Percentiles rank a stretch among this genome's conserved stretches.
phyloP scores from a whole-genome alignment of 1,140 invertebrate genomes.

The Bradysia coprophila region DNA sequence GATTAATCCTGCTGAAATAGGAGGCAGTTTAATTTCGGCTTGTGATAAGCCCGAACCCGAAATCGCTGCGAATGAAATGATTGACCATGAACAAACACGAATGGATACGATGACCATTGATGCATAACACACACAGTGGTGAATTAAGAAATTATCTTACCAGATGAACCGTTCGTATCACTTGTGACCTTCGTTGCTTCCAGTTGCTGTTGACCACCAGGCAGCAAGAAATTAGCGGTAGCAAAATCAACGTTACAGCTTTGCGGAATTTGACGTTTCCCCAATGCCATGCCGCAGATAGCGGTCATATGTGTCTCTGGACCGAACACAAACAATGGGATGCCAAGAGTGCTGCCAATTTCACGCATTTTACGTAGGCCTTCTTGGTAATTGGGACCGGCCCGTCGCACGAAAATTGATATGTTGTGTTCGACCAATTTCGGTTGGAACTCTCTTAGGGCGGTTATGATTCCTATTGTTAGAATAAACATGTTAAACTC shows the following conservation, averaged over 20 bases:
- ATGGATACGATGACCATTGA: background rate
- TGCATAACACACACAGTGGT: background rate
- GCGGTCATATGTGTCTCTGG: slow-evolving; percentile 99
- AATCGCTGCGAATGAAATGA: background rate
- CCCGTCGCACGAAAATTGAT: slow-evolving; percentile 88
- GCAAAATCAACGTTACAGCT: slow-evolving; percentile 25
- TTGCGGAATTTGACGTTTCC: slow-evolving; percentile 71
- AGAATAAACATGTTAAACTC: background rate
- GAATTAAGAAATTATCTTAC: background rate
- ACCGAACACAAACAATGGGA: slow-evolving; percentile 92
- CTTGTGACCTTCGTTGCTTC: background rate
- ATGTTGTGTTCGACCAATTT: slow-evolving; percentile 82
- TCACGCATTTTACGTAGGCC: slow-evolving; percentile 79
- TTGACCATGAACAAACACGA: background rate
- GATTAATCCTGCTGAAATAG: slow-evolving; percentile 18
- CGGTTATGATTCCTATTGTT: slow-evolving; percentile 71
- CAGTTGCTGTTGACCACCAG: slow-evolving; percentile 43
- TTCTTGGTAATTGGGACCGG: slow-evolving; percentile 98
- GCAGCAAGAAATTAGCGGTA: slow-evolving; percentile 88
- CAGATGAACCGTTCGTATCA: background rate
- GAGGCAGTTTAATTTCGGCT: slow-evolving; percentile 21
- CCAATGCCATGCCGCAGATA: slow-evolving; percentile 94
- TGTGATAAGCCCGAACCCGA: background rate
- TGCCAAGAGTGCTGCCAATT: slow-evolving; percentile 72
- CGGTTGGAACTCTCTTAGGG: slow-evolving; percentile 82